phyloP scores from a whole-genome alignment of 2,888 invertebrate species.

The Crocallis elinguaria region DNA sequence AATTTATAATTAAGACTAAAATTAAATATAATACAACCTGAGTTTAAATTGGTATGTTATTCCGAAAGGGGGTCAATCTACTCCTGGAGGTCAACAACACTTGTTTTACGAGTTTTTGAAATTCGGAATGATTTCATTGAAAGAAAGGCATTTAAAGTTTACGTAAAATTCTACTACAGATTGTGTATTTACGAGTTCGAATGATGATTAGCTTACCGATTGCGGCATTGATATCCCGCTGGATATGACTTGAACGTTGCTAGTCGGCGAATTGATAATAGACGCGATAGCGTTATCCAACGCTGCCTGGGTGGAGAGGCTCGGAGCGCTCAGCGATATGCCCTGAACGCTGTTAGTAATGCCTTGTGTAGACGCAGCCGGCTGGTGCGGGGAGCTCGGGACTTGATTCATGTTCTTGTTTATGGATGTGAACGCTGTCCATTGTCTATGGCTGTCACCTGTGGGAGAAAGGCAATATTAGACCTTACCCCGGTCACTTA shows the following conservation, averaged over 20 bases:
- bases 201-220: conserved; percentile 7
- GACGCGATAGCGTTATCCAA: conserved; percentile 76
- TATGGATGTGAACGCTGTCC: conserved; percentile 67
- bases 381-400: conserved; percentile 58
- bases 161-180: too few species aligned
- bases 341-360: conserved; percentile 76
- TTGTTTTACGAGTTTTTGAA: too few species aligned
- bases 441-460: conserved; percentile 74
- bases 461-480: conserved; percentile 21
- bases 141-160: too few species aligned
- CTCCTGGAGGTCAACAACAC: too few species aligned
- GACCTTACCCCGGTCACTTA: too few species aligned
- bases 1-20: not conserved
- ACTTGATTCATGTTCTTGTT: conserved; percentile 61
- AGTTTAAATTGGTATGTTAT: too few species aligned
- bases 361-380: conserved; percentile 61
- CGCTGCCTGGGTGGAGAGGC: conserved; percentile 65
- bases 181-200: not conserved
- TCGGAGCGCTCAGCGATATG: conserved; percentile 68
- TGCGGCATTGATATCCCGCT: conserved; percentile 65
- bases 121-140: too few species aligned
- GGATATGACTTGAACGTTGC: conserved; percentile 72
- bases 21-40: too few species aligned
- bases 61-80: too few species aligned
- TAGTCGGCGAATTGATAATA: conserved; percentile 72